Conservation (phyloP, 2,888 invertebrate genomes). For the Eremobia ochroleuca region DNA sequence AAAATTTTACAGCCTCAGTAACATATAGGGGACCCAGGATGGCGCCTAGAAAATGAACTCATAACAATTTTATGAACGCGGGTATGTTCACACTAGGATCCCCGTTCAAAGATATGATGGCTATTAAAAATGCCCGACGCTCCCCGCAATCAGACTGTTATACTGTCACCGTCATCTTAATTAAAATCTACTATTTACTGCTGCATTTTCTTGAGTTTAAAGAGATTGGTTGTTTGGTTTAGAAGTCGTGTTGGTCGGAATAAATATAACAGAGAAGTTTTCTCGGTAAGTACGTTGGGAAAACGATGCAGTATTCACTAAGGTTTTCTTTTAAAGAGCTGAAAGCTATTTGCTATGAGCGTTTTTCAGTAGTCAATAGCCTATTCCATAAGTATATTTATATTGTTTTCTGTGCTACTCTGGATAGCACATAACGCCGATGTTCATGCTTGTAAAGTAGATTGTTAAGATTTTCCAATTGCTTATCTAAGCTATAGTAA, state of each 20-base stretch:
- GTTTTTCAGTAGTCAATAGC: conserved; percentile 23
- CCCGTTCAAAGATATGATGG: conserved; percentile 81
- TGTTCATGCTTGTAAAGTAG: conserved; percentile 7
- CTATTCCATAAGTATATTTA: not conserved
- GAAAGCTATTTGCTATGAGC: conserved; percentile 14
- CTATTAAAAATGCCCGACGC: conserved; percentile 84
- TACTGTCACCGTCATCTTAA: conserved; percentile 83
- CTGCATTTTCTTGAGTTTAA: conserved; percentile 57
- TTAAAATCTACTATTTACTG: conserved; percentile 84
- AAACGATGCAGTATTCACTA: conserved; percentile 4
- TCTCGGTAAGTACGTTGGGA: conserved; percentile 13
- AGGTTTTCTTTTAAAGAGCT: conserved; percentile 7
- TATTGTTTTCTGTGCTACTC: not conserved
- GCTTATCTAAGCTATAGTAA: conserved; percentile 31
- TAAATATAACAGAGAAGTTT: conserved; percentile 1
- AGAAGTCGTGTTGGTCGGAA: conserved; percentile 4
- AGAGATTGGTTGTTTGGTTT: conserved; percentile 24
- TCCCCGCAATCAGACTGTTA: conserved; percentile 83
- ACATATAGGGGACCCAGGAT: conserved; percentile 64
- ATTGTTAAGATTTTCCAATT: conserved; percentile 27
- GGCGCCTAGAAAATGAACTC: conserved; percentile 85
- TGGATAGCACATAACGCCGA: not conserved
- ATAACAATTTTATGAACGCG: conserved; percentile 88
- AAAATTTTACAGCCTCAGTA: conserved; percentile 66
- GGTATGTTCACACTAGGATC: conserved; percentile 73